Percentiles rank a stretch among this genome's conserved stretches.
These are phyloP conservation scores for Manduca sexta DNA, from an alignment of 1,140 invertebrate species.

Conservation along the genomic window DNA sequence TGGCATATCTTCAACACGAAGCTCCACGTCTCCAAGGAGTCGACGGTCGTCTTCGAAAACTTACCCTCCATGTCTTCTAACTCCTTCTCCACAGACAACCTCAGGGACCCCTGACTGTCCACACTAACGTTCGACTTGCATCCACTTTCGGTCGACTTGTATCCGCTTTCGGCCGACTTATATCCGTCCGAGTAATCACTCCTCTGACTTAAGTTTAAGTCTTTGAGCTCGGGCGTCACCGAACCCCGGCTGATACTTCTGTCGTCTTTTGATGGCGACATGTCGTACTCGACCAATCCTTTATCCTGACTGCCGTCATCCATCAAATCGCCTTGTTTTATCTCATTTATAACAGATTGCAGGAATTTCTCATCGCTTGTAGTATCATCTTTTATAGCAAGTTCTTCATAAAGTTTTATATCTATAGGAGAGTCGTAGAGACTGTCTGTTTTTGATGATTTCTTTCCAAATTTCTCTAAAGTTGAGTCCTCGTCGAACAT, in stretches of 20 bases:
- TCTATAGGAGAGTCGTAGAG: conserved; percentile 32
- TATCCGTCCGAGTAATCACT: conserved; percentile 26
- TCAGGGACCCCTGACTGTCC: conserved; percentile 13
- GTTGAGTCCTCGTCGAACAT: conserved; percentile 46
- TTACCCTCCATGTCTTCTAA: conserved; percentile 24
- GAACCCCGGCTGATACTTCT: conserved; percentile 27
- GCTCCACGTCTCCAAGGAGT: conserved; percentile 60
- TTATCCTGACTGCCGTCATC: conserved; percentile 55
- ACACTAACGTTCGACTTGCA: conserved; percentile 29
- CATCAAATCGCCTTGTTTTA: conserved; percentile 47
- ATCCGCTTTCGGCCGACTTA: conserved; percentile 41
- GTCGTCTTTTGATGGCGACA: conserved; percentile 44
- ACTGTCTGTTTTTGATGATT: conserved; percentile 22
- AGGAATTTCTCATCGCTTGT: conserved; percentile 55
- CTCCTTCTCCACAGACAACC: conserved; percentile 45
- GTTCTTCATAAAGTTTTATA: conserved; percentile 26
- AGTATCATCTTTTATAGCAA: conserved; percentile 38
- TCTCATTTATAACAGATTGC: conserved; percentile 63
- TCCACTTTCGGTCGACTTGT: conserved; percentile 38
- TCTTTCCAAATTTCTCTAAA: conserved; percentile 36
- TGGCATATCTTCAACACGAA: conserved; percentile 64
- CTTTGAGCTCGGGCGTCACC: conserved; percentile 49
- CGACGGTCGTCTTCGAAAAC: conserved; percentile 41
- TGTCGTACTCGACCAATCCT: conserved; percentile 57
- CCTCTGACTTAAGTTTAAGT: conserved; percentile 27